phyloP scores from a whole-genome alignment of 2,797 vertebrate species.

The Enteromius viviparus region DNA sequence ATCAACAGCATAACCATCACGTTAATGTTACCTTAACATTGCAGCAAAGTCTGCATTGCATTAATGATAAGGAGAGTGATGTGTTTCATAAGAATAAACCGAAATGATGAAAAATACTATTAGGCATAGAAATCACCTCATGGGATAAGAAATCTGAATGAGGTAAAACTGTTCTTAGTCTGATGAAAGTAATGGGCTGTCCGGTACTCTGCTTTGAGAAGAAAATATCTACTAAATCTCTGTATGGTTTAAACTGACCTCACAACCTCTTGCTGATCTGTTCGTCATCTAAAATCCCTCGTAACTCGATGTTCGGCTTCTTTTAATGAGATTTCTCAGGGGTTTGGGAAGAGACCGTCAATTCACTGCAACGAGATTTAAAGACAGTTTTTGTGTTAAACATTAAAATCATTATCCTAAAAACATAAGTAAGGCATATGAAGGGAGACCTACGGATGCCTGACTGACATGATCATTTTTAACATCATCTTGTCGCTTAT shows the following conservation, averaged over 20 bases:
- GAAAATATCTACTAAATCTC: conserved; percentile 30
- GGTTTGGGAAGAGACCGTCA: not conserved
- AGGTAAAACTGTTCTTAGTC: not conserved
- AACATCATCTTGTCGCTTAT: conserved; percentile 34
- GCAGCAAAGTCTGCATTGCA: not conserved
- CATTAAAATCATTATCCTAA: not conserved
- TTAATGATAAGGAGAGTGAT: not conserved
- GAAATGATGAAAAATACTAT: not conserved
- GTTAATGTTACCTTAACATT: not conserved
- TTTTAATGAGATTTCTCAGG: conserved; percentile 37
- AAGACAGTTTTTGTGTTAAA: not conserved
- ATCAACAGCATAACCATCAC: conserved; percentile 14
- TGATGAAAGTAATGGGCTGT: conserved; percentile 1
- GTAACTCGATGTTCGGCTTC: conserved; percentile 6
- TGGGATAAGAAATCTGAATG: not conserved
- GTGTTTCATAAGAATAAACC: not conserved
- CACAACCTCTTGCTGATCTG: conserved; percentile 36
- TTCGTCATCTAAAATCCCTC: conserved; percentile 25
- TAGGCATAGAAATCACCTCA: not conserved
- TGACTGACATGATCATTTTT: conserved; percentile 12
- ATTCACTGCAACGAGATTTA: conserved; percentile 16
- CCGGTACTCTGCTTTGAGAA: not conserved
- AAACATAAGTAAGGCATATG: not conserved
- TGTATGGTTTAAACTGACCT: conserved; percentile 48
- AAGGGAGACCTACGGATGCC: conserved; percentile 34